A percentile compares a stretch with the other conserved stretches of the same genome.
Evolutionary conservation across 37 sponge, comb jelly and placozoan species (phyloP).

Genomic region (Theonella swinhoei): DNA sequence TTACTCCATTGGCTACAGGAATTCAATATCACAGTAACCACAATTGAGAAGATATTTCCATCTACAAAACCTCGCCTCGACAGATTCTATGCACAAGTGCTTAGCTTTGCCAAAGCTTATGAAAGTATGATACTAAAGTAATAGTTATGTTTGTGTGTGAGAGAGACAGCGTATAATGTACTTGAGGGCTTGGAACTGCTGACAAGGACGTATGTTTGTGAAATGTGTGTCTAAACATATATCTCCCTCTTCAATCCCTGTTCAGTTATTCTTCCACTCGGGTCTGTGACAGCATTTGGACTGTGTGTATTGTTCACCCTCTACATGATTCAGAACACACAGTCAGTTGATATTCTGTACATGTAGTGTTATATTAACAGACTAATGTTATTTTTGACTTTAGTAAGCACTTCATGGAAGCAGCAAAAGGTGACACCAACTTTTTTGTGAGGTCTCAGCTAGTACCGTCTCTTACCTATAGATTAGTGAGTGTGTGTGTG

Average conservation of each 20-base stretch:
- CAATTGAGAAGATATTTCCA: conserved; percentile 22
- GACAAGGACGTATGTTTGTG: background rate
- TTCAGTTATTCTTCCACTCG: background rate
- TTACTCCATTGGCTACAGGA: conserved; percentile 7
- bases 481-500: conserved; percentile 31
- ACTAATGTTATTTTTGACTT: background rate
- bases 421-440: conserved; percentile 25
- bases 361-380: background rate
- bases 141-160: no score
- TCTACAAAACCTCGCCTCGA: background rate
- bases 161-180: no score
- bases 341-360: background rate
- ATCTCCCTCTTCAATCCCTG: background rate
- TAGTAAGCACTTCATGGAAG: conserved; percentile 44
- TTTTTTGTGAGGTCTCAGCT: conserved; percentile 48
- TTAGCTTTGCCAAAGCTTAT: conserved; percentile 31
- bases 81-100: conserved; percentile 19
- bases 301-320: background rate
- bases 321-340: background rate
- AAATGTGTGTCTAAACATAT: background rate
- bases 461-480: conserved; percentile 42
- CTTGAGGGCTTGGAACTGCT: background rate
- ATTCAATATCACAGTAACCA: conserved; percentile 50
- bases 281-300: background rate
- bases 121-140: conserved; percentile 7